Conservation (phyloP, 2,888 invertebrate species). For the Lepetodrilus schrolli region DNA sequence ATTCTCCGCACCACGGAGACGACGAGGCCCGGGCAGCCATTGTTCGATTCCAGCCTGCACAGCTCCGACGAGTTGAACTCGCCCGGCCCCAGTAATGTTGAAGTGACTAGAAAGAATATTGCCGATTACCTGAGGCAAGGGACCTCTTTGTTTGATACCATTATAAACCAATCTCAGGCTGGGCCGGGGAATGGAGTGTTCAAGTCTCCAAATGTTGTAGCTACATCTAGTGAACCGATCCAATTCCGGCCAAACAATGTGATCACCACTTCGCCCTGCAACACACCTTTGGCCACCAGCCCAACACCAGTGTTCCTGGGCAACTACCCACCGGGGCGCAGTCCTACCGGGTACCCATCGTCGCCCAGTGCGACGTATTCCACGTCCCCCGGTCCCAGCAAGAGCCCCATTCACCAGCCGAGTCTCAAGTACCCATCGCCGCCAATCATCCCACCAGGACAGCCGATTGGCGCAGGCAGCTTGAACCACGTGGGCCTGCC, state of each 20-base stretch:
- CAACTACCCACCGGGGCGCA: conserved; percentile 43
- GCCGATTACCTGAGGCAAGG: conserved; percentile 73
- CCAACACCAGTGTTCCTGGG: conserved; percentile 28
- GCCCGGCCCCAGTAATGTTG: conserved; percentile 71
- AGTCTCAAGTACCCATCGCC: conserved; percentile 48
- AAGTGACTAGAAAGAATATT: conserved; percentile 73
- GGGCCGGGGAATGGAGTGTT: conserved; percentile 37
- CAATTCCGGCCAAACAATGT: conserved; percentile 70
- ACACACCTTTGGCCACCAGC: conserved; percentile 20
- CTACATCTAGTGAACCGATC: conserved; percentile 85
- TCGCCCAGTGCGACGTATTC: conserved; percentile 33
- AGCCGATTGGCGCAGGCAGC: conserved; percentile 7
- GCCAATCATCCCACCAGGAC: conserved; percentile 32
- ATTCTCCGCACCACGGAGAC: conserved; percentile 65
- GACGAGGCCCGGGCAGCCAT: conserved; percentile 35
- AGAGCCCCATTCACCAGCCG: conserved; percentile 44
- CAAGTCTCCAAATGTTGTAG: conserved; percentile 86
- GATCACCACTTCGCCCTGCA: conserved; percentile 29
- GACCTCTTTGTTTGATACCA: conserved; percentile 57
- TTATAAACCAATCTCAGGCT: conserved; percentile 46
- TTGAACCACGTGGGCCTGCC: conserved; percentile 49
- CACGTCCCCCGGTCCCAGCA: conserved; percentile 41
- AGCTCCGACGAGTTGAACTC: conserved; percentile 43
- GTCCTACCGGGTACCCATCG: conserved; percentile 50
- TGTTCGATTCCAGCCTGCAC: conserved; percentile 33